Evolutionary conservation across 2,888 invertebrate species (phyloP), one percentile per base, ranked within the genome.

Genomic region (Ophioninae sp.): DNA sequence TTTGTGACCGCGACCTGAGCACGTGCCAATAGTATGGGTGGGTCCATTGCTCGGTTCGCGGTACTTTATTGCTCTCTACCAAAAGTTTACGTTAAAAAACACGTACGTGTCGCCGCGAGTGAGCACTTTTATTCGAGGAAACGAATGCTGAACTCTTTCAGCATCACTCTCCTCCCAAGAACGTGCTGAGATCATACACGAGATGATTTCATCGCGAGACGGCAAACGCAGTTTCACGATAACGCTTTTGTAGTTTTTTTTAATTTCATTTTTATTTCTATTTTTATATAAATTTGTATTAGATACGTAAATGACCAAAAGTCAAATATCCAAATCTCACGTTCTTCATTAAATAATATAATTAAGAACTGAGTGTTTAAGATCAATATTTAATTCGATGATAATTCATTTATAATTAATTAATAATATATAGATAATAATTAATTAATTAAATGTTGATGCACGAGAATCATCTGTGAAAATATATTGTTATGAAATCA

Each of bases 71-170:
- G 79, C 72, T 71, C 71, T 56, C 39, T 58, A 72, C 41, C 41
- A 58, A 56, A 71, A 79, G 85, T 85, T 85, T 85, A 85, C 85
- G 77, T 73, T 79, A 51, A 44, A 63, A 67, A 67, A 82, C 85
- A 85, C 85, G 85, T 85, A 80, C 82, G 64, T 73, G 65, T 67
- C 56, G 64, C 64, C 44, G 59, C 30, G 59, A 65, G 56, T 67
- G 44, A 39, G 73, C 65, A 65, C 17, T 69, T 76, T 68, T 30
- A 63, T 82, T 82, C 84, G 82, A 69, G 69, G 84, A 82, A 85
- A 77, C 72, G 73, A 71, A 76, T 77, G 75, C 83, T 75, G 74
- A 71, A 61, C 69, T 69, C 59, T 23, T 44, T 69, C 8, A 61
- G 37, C 63, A 22, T 63, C 85, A 84, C 82, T 69, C 77, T 37